Evolutionary conservation across 2,113 vertebrate species (phyloP).

Genomic region (Anarrhichthys ocellatus): DNA sequence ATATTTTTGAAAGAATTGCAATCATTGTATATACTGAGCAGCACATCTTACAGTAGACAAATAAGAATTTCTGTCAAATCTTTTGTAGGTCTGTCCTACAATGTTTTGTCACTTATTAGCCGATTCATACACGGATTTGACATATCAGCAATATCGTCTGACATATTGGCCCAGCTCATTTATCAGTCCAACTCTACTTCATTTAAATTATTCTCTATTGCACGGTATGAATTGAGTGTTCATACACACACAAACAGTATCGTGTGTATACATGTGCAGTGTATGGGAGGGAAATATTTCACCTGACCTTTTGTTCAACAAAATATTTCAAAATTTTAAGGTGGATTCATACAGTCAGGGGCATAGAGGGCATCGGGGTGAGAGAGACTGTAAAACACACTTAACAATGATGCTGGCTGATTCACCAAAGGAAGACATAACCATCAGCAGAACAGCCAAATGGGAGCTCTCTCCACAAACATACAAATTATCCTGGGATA

Average conservation of each 20-base stretch:
- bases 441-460: conserved; percentile 85
- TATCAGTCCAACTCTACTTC: background rate
- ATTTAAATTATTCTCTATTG: background rate
- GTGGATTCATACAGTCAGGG: conserved; percentile 16
- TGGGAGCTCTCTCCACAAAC: conserved; percentile 91
- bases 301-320: conserved; percentile 3
- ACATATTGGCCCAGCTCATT: background rate
- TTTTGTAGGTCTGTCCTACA: background rate
- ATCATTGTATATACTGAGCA: background rate
- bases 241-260: background rate
- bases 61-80: background rate
- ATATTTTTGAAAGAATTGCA: background rate
- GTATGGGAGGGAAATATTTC: background rate
- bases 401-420: conserved; percentile 58
- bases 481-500: conserved; percentile 94
- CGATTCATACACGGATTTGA: background rate
- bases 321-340: conserved; percentile 12
- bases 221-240: background rate
- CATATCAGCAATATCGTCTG: background rate
- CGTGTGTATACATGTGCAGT: background rate
- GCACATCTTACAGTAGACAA: background rate
- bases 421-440: conserved; percentile 72
- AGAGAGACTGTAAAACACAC: conserved; percentile 53
- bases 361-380: conserved; percentile 39
- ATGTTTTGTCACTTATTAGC: background rate